Evolutionary conservation across 2,113 vertebrate species (phyloP), one percentile per base, ranked within the genome.

Genomic region (Mesoclemmys tuberculata): DNA sequence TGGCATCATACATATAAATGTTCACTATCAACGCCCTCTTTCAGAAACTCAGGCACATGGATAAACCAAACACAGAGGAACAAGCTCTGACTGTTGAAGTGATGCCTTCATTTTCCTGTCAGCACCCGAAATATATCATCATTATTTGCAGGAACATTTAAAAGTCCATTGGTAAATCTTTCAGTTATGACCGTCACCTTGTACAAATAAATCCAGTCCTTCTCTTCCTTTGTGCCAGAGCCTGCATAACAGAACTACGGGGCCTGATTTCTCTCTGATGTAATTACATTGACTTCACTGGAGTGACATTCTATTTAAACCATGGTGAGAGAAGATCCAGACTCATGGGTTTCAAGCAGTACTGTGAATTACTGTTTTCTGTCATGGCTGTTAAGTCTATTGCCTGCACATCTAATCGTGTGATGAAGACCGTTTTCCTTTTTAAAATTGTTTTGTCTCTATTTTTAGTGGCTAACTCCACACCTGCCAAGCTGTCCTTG

Each of bases 11-110:
- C 0, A 38, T 35, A 58, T 9, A 18, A 11, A 24, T 14, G 38
- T 46, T 24, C 85, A 81, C 41, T 0, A 0, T 26, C 0, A 0
- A 46, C 12, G 26, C 31, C 29, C 26, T 75, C 29, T 8, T 55
- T 46, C 49, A 6, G 24, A 14, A 90, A 31, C 81, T 52, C 75
- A 58, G 49, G 83, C 51, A 85, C 2, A 0, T 0, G 0, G 84
- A 74, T 68, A 75, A 82, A 82, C 38, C 85, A 92, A 84, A 92
- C 35, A 56, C 52, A 31, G 68, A 1, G 31, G 16, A 88, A 68
- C 24, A 85, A 58, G 29, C 46, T n/a, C 27, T 49, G 46, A 22
- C 11, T 12, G 54, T 84, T 88, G 90, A 44, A 93, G 51, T 91
- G 68, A 58, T 64, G 51, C n/a, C 83, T 92, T 87, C 71, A 35